Conservation (phyloP, 2,888 invertebrate species). For the Hypercompe scribonia region DNA sequence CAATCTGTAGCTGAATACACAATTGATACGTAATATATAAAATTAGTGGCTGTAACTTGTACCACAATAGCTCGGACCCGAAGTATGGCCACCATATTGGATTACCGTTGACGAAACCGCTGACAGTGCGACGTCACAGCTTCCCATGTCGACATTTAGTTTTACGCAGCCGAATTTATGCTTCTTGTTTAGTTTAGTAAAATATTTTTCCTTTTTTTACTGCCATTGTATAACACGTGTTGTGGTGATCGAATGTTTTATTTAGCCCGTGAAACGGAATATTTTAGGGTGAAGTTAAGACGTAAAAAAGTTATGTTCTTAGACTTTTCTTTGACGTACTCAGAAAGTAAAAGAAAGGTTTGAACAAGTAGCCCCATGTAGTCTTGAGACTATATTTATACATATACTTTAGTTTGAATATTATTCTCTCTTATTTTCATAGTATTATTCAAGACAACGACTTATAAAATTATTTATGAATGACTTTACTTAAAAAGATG, state of each 20-base stretch:
- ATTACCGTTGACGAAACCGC: constrained; percentile 75
- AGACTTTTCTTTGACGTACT: constrained; percentile 4
- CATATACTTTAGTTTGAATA: neutral
- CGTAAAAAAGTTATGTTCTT: constrained; percentile 26
- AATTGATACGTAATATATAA: neutral
- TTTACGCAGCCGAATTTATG: constrained; percentile 45
- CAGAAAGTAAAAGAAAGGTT: neutral
- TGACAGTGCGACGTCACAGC: constrained; percentile 66
- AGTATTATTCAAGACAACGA: neutral
- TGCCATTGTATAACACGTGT: constrained; percentile 36
- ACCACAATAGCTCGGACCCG: constrained; percentile 13
- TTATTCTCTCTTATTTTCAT: neutral
- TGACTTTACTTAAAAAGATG: neutral
- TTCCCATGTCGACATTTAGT: constrained; percentile 43
- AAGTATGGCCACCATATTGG: constrained; percentile 70
- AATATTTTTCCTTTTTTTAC: constrained; percentile 45
- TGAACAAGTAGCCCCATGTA: constrained; percentile 22
- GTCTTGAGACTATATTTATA: constrained; percentile 11
- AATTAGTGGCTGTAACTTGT: constrained; percentile 9
- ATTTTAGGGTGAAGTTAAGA: neutral
- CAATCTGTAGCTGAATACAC: neutral
- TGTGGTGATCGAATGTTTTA: constrained; percentile 38
- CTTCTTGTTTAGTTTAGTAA: constrained; percentile 47
- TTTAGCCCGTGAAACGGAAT: constrained; percentile 22
- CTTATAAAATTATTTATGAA: neutral